phyloP scores from a whole-genome alignment of 2,113 vertebrate species.

The Castor canadensis region DNA sequence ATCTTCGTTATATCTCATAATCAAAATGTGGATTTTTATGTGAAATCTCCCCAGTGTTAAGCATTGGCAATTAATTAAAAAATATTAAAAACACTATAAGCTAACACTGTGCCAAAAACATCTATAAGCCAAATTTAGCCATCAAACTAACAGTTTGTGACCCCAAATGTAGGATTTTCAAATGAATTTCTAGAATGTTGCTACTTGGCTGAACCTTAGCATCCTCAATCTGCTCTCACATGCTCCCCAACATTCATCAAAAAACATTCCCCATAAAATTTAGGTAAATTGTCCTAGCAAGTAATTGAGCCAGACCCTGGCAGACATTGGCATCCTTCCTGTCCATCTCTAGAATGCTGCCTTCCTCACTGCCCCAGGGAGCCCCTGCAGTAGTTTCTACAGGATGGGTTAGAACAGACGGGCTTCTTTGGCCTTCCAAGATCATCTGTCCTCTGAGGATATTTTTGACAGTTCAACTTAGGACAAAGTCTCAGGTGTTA shows the following conservation, averaged over 20 bases:
- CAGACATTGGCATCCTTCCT: neutral
- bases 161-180: neutral
- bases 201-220: neutral
- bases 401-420: neutral
- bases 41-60: neutral
- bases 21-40: neutral
- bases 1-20: too few species aligned
- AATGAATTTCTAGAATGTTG: neutral
- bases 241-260: neutral
- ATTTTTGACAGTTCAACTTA: neutral
- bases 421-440: neutral
- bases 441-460: neutral
- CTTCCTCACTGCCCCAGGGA: neutral
- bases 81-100: slow-evolving; percentile 14
- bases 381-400: neutral
- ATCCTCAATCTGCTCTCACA: neutral
- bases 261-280: slow-evolving; percentile 12
- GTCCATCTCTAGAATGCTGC: neutral
- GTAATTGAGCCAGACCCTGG: neutral
- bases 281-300: neutral
- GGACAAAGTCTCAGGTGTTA: neutral
- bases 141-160: neutral
- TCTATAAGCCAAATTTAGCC: neutral
- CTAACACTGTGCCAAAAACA: neutral
- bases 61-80: slow-evolving; percentile 10